Evolutionary conservation across 2,113 vertebrate species (phyloP).

Genomic region (Otis tarda): DNA sequence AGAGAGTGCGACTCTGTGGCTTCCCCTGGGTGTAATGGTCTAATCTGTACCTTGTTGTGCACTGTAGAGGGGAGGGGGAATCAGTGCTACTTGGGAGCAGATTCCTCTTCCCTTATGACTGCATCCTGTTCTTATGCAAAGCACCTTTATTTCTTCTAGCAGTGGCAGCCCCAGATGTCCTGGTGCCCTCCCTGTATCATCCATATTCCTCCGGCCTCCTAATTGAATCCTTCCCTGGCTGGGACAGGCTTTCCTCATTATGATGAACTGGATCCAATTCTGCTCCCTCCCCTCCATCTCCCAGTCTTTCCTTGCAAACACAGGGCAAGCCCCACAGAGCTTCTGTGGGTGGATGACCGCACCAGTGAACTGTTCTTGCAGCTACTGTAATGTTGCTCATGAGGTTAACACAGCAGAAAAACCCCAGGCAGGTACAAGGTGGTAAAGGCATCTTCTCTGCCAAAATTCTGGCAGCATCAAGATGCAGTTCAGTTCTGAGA

Average conservation of each 20-base stretch:
- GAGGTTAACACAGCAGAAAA: constrained; percentile 21
- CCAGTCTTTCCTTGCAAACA: neutral
- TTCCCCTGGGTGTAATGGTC: constrained; percentile 62
- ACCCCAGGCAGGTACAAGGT: neutral
- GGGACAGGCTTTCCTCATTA: constrained; percentile 54
- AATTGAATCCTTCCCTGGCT: constrained; percentile 53
- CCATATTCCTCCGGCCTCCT: constrained; percentile 19
- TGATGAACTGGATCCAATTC: constrained; percentile 36
- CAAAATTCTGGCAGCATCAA: constrained; percentile 5
- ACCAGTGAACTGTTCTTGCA: neutral
- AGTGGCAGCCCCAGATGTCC: constrained; percentile 37
- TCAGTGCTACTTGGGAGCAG: constrained; percentile 45
- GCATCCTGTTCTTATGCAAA: constrained; percentile 24
- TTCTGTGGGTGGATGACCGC: constrained; percentile 20
- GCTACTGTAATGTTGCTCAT: neutral
- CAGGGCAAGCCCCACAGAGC: neutral
- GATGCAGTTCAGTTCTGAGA: neutral
- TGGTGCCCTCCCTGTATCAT: neutral
- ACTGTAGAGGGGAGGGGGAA: constrained; percentile 43
- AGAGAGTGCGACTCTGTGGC: constrained; percentile 57
- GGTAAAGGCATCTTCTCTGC: neutral
- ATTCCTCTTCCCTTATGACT: constrained; percentile 13
- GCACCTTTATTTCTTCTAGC: constrained; percentile 31
- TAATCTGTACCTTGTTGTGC: constrained; percentile 68
- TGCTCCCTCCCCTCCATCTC: neutral